Base-by-base conservation (phyloP, 1,140 invertebrate genomes). In the Pteromalus puparum region DNA sequence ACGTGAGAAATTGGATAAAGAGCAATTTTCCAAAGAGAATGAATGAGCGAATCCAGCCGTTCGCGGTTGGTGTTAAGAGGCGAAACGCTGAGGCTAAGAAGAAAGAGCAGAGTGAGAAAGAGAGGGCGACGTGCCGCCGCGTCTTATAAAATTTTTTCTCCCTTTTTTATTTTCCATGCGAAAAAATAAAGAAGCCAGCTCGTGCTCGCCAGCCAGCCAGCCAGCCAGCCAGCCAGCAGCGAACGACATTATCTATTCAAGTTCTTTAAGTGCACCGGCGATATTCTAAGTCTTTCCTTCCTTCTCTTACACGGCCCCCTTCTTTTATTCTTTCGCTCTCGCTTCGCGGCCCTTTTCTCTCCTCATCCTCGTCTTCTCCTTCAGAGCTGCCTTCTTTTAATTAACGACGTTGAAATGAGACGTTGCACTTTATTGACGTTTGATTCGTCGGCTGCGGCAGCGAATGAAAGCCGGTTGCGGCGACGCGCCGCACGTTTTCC, bases 1-100 rank as follows among this genome's bases (percentile, higher is more conserved):
- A 90, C 90, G 89, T 87, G 91, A 91, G 90, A 91, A 91, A 92
- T 92, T 92, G 92, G 90, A 92, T 92, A 92, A 92, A 92, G 89
- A 92, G 91, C 90, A 91, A 92, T 91, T 92, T 92, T 91, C 80
- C 83, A 90, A 91, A 89, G 89, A 90, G 90, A 90, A 90, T 89
- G 86, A 91, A 90, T 89, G 87, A 83, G 81, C 85, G 87, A 88
- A 88, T 89, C 87, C 80, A 82, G 84, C 84, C 82, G 85, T 85
- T 88, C 83, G 86, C 87, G 81, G 83, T 81, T 86, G 82, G 74
- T 78, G 79, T 77, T 79, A 70, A 81, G 74, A 78, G 61, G 81
- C n/a, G 46, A 85, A 74, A 85, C 75, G 73, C 30, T 34, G 48
- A 73, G 70, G 70, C 24, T 77, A 53, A 79, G 82, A 82, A 85